Percentiles rank a stretch among this genome's conserved stretches.
phyloP scores from a whole-genome alignment of 92 coral and sea anemone species.

The Micromussa lordhowensis region DNA sequence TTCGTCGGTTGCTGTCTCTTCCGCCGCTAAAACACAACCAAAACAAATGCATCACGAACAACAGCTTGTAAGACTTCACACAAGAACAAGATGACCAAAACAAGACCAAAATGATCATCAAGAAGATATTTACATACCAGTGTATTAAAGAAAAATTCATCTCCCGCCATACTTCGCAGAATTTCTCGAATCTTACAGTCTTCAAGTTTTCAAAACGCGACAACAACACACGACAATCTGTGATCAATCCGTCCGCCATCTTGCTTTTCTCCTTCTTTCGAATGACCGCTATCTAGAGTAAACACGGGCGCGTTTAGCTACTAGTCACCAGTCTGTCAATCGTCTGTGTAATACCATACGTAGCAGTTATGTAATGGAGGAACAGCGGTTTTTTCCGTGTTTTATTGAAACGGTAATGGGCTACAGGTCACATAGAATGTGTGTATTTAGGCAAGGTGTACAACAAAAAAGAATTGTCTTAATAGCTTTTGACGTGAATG shows the following conservation, averaged over 20 bases:
- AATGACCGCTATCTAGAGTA: constrained; percentile 1
- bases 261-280: constrained; percentile 49
- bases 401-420: not conserved
- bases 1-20: constrained; percentile 73
- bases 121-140: constrained; percentile 64
- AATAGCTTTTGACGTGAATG: not conserved
- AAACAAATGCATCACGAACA: not conserved
- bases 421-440: not conserved
- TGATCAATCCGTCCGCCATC: constrained; percentile 93
- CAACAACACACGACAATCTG: constrained; percentile 90
- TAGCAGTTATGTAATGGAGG: not conserved
- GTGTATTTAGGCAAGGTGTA: no score
- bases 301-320: not conserved
- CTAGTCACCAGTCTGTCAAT: constrained; percentile 4
- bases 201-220: constrained; percentile 92
- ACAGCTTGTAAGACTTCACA: not conserved
- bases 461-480: no score
- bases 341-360: not conserved
- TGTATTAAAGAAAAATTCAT: constrained; percentile 94
- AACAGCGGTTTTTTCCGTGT: no score
- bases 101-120: not conserved
- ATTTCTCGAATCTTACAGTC: constrained; percentile 88
- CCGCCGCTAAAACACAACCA: constrained; percentile 70
- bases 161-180: constrained; percentile 94
- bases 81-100: no score